Evolutionary conservation across 2,113 vertebrate species (phyloP), one percentile per base, ranked within the genome.

Genomic region (Cynoglossus semilaevis): DNA sequence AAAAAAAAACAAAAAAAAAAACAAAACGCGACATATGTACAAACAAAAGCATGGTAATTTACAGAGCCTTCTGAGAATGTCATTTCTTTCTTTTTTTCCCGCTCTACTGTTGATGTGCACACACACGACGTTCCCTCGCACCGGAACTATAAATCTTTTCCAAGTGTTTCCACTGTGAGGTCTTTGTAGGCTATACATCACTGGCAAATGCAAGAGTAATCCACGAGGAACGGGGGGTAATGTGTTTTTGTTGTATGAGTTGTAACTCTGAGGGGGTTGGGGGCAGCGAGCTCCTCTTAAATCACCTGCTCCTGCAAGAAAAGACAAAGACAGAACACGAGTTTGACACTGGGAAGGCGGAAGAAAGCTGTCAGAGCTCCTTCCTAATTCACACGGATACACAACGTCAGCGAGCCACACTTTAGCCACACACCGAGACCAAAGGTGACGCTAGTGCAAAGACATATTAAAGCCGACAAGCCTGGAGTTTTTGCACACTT

Each of bases 221-320:
- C 56, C 47, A 5, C 58, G 37, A 70, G 52, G 45, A 59, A 65
- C 37, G 16, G 7, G 37, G 2, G 9, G 17, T 44, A 65, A 46
- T 12, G 29, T 68, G 47, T 67, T 67, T 59, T 29, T 29, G 22
- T 29, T 29, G 22, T 2, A 29, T 6, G 22, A 29, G 52, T 35
- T 51, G 61, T 10, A 35, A 73, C 49, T 71, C 58, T 66, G 42
- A 63, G 19, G 51, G 19, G 51, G 52, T 17, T 59, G 19, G 51
- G 19, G 51, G 52, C 22, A 22, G 55, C 54, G 54, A 34, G 57
- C 71, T 56, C 64, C 65, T 13, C 7, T 47, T 64, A 59, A 43
- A 46, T 52, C 18, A 43, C 49, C 67, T 60, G 38, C n/a, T 68
- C 70, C 79, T 82, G 67, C 43, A 78, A 80, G 65, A 74, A 71